Conservation (phyloP, 2,797 vertebrate genomes). For the Enteromius thamalakanensis region DNA sequence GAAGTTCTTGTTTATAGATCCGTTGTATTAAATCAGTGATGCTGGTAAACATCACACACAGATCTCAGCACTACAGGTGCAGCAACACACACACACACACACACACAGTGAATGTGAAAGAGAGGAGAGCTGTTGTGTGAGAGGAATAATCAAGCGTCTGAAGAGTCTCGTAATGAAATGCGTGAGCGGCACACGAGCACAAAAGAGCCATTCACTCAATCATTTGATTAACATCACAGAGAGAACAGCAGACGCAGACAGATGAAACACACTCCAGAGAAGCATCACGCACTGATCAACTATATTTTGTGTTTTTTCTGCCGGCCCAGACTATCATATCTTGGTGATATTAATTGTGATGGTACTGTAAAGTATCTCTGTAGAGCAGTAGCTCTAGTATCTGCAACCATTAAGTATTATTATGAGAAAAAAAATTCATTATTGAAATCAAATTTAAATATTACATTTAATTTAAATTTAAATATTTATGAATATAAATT, state of each 20-base stretch:
- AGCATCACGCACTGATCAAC: neutral
- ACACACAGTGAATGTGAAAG: neutral
- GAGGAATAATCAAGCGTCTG: slow-evolving; percentile 55
- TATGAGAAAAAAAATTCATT: no score
- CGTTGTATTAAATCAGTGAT: neutral
- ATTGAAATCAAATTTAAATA: no score
- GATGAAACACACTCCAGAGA: slow-evolving; percentile 13
- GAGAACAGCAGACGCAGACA: slow-evolving; percentile 26
- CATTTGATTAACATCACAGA: slow-evolving; percentile 64
- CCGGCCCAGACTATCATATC: no score
- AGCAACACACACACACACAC: neutral
- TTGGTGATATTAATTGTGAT: neutral
- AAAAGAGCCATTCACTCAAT: slow-evolving; percentile 62
- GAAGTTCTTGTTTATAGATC: neutral
- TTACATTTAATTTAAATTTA: no score
- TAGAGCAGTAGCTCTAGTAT: neutral
- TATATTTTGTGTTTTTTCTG: neutral
- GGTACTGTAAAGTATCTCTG: neutral
- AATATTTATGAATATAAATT: no score
- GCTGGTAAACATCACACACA: neutral
- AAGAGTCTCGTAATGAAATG: slow-evolving; percentile 72
- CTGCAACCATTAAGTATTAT: neutral
- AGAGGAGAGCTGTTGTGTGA: slow-evolving; percentile 9
- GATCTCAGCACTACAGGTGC: neutral
- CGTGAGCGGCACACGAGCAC: slow-evolving; percentile 60